Percentiles rank a stretch among this genome's conserved stretches.
Conservation (phyloP, 2,113 vertebrate species). For the Scatophagus argus region DNA sequence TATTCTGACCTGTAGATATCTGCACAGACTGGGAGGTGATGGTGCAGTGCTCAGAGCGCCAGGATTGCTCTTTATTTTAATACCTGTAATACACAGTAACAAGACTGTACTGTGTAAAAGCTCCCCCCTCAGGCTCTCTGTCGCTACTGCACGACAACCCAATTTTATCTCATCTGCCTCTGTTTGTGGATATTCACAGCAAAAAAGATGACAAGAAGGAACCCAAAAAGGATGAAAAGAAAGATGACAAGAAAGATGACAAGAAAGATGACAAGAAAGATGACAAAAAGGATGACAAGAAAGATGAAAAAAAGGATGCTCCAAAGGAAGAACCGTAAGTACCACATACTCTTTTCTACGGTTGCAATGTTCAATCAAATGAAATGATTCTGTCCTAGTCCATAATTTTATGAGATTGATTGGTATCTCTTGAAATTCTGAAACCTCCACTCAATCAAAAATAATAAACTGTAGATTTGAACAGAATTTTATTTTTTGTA, state of each 20-base stretch:
- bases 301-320: conserved; percentile 59
- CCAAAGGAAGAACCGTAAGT: conserved; percentile 74
- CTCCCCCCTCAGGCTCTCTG: conserved; percentile 11
- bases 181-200: conserved; percentile 71
- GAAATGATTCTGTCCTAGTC: neutral
- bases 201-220: conserved; percentile 87
- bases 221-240: conserved; percentile 52
- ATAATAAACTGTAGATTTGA: neutral
- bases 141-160: neutral
- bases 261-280: conserved; percentile 86
- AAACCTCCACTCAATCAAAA: neutral
- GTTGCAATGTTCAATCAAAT: neutral
- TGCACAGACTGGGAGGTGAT: no score
- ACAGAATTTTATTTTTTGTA: no score
- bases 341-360: neutral
- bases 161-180: neutral
- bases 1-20: no score
- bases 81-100: neutral
- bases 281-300: conserved; percentile 76
- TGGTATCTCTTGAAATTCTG: neutral
- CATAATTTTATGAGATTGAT: neutral
- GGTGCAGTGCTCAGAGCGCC: neutral
- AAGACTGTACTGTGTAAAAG: conserved; percentile 4
- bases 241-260: conserved; percentile 73
- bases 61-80: neutral